Conservation (phyloP, 1,140 invertebrate genomes). For the Drosophila aff. region DNA sequence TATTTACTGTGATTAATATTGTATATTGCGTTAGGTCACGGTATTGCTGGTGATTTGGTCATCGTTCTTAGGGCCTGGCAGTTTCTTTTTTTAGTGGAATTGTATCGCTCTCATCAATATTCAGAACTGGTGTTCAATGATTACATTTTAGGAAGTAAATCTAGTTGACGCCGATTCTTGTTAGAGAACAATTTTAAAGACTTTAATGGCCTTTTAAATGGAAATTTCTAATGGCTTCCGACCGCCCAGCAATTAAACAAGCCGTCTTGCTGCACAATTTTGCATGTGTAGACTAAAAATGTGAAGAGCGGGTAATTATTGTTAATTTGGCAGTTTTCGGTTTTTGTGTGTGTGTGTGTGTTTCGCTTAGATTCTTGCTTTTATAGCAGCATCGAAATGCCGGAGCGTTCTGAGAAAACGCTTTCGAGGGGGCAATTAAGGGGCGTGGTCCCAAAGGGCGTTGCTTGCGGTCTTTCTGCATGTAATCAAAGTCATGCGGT, state of each 20-base stretch:
- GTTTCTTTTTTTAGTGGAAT: background rate
- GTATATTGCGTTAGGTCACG: constrained; percentile 68
- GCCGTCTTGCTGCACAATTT: background rate
- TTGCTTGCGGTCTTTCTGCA: constrained; percentile 18
- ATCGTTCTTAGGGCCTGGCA: background rate
- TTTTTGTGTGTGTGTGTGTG: background rate
- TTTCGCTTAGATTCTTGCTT: constrained; percentile 3
- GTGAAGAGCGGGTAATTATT: constrained; percentile 23
- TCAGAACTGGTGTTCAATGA: background rate
- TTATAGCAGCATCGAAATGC: constrained; percentile 3
- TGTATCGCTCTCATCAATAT: background rate
- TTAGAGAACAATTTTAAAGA: background rate
- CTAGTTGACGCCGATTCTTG: background rate
- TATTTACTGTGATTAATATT: constrained; percentile 21
- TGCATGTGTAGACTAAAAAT: constrained; percentile 12
- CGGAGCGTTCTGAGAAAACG: constrained; percentile 26
- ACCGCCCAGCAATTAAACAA: constrained; percentile 8
- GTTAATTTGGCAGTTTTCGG: constrained; percentile 12
- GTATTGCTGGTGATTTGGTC: constrained; percentile 19
- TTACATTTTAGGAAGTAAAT: background rate
- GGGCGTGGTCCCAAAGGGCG: constrained; percentile 12
- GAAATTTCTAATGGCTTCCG: constrained; percentile 6
- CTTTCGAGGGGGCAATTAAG: constrained; percentile 14
- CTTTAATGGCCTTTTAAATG: background rate
- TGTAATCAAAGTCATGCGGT: constrained; percentile 64